Evolutionary conservation across 2,113 vertebrate genomes (phyloP), one percentile per base, ranked within the genome.

Genomic region (Montifringilla adamsi): DNA sequence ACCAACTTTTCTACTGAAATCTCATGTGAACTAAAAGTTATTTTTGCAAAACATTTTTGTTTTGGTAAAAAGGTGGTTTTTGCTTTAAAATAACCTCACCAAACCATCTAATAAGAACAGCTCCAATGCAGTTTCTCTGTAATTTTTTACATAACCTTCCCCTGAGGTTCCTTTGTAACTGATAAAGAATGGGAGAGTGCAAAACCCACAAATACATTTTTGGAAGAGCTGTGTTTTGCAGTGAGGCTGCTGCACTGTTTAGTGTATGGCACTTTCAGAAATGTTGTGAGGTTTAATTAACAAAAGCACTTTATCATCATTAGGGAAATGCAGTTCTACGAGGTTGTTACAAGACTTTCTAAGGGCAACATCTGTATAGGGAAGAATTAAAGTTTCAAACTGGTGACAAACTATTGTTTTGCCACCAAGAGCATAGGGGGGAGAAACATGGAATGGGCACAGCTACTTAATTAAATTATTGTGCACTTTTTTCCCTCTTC

Each of bases 391-490:
- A 95, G 90, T 79, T 83, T 96, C 66, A 52, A 79, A 30, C 23
- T 53, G 47, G 64, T 53, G 74, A 53, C 55, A 87, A 87, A 37
- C 14, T 66, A 9, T 47, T 78, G 74, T 22, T 93, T 82, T 91
- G 44, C 58, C 30, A 69, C 75, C 58, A 41, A 68, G n/a, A 88
- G 20, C 30, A 58, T 9, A 72, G 66, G 13, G 64, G 55, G 39
- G 55, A 84, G 50, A 85, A 90, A 67, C 13, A 39, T 18, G 59
- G 56, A 79, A 90, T 87, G 88, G 95, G 84, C 88, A 96, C 76
- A 96, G 43, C 50, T 84, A 75, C 87, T 90, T 91, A 64, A 97
- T 93, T 63, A 53, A 78, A 80, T 94, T 95, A 74, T 78, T 94
- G 91, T 62, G 66, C 9, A 21, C 69, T 64, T 55, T 59, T 41